Evolutionary conservation across 1,140 invertebrate species (phyloP).

Genomic region (Pemphigus obesinymphae): DNA sequence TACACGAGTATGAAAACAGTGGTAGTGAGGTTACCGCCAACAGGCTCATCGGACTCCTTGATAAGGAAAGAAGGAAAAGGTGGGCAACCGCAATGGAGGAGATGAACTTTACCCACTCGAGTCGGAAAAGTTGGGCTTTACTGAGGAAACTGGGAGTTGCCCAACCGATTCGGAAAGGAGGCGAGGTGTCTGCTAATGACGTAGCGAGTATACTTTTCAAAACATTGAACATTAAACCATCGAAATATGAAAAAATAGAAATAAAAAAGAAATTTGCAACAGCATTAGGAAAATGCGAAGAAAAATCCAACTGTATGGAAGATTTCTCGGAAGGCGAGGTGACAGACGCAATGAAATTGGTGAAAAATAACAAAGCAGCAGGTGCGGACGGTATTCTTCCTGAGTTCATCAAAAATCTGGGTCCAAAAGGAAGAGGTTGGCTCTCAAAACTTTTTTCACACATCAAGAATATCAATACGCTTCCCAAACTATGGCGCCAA

Average conservation of each 20-base stretch:
- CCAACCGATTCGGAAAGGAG: not conserved
- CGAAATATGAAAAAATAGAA: too few relatives aligned
- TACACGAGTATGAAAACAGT: not conserved
- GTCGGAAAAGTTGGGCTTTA: not conserved
- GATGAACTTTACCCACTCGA: not conserved
- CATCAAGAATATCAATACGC: too few relatives aligned
- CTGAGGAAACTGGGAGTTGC: not conserved
- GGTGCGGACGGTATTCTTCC: not conserved
- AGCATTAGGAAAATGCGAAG: not conserved
- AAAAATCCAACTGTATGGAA: not conserved
- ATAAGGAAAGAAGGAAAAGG: too few relatives aligned
- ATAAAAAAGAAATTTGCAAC: not conserved
- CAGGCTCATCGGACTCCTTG: slow-evolving; percentile 39
- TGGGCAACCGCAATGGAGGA: too few relatives aligned
- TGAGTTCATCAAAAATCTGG: not conserved
- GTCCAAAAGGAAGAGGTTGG: not conserved
- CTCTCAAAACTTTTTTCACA: not conserved
- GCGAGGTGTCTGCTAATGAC: not conserved
- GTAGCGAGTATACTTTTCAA: not conserved
- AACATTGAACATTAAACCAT: not conserved
- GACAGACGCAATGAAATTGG: not conserved
- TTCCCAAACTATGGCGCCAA: not conserved
- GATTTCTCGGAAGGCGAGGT: not conserved
- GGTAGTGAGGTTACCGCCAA: not conserved
- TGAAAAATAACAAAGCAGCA: not conserved